phyloP scores from a whole-genome alignment of 2,113 vertebrate genomes.

The Xerus inauris region DNA sequence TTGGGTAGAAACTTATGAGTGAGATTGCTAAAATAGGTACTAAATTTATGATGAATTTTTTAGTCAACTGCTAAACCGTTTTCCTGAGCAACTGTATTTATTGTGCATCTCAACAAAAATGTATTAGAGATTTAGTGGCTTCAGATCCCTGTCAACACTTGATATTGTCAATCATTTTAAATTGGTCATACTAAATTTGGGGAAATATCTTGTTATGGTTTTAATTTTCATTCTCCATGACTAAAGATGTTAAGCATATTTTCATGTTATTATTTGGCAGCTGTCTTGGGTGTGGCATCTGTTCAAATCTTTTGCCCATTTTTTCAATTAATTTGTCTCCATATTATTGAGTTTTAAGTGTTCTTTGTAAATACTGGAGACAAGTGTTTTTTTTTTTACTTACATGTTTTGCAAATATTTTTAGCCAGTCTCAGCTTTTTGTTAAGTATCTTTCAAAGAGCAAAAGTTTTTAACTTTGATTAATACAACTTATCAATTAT shows the following conservation, averaged over 20 bases:
- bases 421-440: not conserved
- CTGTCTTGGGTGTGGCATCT: too few relatives aligned
- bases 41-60: not conserved
- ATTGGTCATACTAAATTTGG: not conserved
- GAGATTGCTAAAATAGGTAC: not conserved
- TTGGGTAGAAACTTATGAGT: not conserved
- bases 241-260: too few relatives aligned
- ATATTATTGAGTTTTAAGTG: not conserved
- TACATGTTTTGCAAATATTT: not conserved
- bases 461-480: not conserved
- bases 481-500: not conserved
- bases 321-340: not conserved
- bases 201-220: too few relatives aligned
- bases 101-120: not conserved
- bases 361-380: not conserved
- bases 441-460: not conserved
- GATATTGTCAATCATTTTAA: not conserved
- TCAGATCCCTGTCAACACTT: not conserved
- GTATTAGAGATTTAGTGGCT: not conserved
- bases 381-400: not conserved
- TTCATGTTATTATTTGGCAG: too few relatives aligned
- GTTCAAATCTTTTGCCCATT: not conserved
- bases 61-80: not conserved
- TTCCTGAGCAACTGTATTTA: too few relatives aligned
- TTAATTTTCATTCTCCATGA: too few relatives aligned